These are phyloP conservation scores for Pleuronectes platessa DNA, from an alignment of 2,113 vertebrate genomes.

Conservation along the genomic window DNA sequence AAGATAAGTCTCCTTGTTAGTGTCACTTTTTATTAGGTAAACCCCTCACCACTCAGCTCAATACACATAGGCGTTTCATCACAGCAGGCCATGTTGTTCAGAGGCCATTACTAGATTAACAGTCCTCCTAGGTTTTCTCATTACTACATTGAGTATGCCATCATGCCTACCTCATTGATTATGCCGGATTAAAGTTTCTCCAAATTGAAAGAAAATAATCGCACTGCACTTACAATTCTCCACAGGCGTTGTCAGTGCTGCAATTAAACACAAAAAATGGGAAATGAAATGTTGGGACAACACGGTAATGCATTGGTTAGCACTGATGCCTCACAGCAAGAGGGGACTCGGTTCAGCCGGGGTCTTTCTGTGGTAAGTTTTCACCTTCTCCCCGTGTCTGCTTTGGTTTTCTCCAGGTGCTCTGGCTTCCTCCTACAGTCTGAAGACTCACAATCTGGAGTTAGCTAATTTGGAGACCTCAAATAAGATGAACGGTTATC, in stretches of 20 bases:
- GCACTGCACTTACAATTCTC: neutral
- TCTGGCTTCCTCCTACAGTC: no score
- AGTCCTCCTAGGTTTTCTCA: conserved; percentile 31
- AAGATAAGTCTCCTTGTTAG: conserved; percentile 68
- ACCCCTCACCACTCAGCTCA: conserved; percentile 51
- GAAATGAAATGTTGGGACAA: neutral
- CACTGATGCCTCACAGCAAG: neutral
- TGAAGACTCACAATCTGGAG: no score
- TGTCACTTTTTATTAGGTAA: conserved; percentile 71
- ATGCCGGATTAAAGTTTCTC: conserved; percentile 29
- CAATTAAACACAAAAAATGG: conserved; percentile 5
- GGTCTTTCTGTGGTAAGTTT: no score
- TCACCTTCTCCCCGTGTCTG: no score
- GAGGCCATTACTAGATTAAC: conserved; percentile 62
- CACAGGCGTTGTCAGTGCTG: conserved; percentile 5
- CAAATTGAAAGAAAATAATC: conserved; percentile 32
- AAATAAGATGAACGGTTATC: neutral
- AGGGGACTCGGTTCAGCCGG: neutral
- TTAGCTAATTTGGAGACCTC: neutral
- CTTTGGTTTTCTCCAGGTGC: no score
- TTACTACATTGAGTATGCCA: conserved; percentile 41
- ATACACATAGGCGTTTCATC: conserved; percentile 61
- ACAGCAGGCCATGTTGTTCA: conserved; percentile 32
- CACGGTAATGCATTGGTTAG: neutral
- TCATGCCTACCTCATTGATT: conserved; percentile 46